Evolutionary conservation across 2,888 invertebrate genomes (phyloP), one percentile per base, ranked within the genome.

Genomic region (Heliconius hortense): DNA sequence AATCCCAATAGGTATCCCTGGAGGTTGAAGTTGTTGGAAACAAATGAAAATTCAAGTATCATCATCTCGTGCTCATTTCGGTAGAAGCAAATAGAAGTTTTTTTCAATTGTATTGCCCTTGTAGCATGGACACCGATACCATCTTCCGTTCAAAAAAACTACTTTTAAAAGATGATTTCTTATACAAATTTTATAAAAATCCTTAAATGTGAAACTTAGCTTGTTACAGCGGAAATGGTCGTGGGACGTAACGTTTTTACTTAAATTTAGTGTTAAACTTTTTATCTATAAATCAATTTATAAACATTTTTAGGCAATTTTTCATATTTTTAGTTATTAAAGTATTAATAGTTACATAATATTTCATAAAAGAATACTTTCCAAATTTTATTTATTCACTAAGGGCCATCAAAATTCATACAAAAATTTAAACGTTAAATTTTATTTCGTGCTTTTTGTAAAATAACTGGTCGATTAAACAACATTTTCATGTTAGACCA

Each of bases 11-110:
- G 39, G 24, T 48, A 48, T 48, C n/a, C 39, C 39, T 66, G 39
- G 1, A 24, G 18, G 13, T 43, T 26, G 15, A 66, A 39, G 24
- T 66, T 66, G n/a, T 24, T 66, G n/a, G 15, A 39, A 66, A 39
- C 66, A 39, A 26, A 5, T 60, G 15, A n/a, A 39, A 66, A 39
- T 66, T 66, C 66, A 24, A 66, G 39, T n/a, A 26, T 66, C 66
- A 39, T 66, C 39, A 66, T 39, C 66, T 39, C 4, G 24, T 21
- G 24, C 39, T 43, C 66, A 39, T 43, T 66, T 66, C 24, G 15
- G 24, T 66, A 8, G 24, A 43, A 43, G 35, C 24, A 66, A 43
- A 66, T 39, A 66, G 8, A 53, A 66, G 8, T 66, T 43, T 66
- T 24, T 13, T 24, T 66, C 24, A 24, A 43, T 4, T n/a, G n/a